These are phyloP conservation scores for Phenacoccus solenopsis DNA, from an alignment of 1,140 invertebrate species.

Conservation along the genomic window DNA sequence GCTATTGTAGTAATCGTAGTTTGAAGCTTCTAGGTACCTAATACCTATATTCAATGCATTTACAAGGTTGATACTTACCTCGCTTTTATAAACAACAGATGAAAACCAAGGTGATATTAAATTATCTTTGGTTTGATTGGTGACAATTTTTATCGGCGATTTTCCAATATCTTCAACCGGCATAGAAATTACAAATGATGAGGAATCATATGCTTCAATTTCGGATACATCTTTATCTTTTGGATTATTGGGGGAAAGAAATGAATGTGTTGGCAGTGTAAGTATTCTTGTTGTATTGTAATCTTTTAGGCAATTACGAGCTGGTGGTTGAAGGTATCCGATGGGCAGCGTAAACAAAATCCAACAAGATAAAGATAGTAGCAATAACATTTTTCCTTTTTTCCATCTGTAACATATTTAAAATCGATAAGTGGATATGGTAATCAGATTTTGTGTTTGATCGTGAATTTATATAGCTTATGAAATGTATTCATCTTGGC, in stretches of 20 bases:
- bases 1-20: too few species aligned
- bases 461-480: too few species aligned
- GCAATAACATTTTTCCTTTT: slow-evolving; percentile 71
- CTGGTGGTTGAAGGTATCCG: slow-evolving; percentile 86
- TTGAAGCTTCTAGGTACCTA: too few species aligned
- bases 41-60: neutral
- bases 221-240: neutral
- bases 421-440: too few species aligned
- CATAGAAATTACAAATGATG: neutral
- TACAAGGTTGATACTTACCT: slow-evolving; percentile 33
- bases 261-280: slow-evolving; percentile 33
- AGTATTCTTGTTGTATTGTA: slow-evolving; percentile 50
- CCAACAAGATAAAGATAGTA: slow-evolving; percentile 88
- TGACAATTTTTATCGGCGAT: slow-evolving; percentile 59
- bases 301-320: slow-evolving; percentile 66
- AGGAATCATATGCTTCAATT: neutral
- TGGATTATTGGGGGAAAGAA: slow-evolving; percentile 24
- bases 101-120: slow-evolving; percentile 88
- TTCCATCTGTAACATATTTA: slow-evolving; percentile 51
- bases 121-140: slow-evolving; percentile 57
- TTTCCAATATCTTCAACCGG: slow-evolving; percentile 35
- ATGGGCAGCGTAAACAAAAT: slow-evolving; percentile 91
- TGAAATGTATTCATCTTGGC: too few species aligned
- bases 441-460: too few species aligned
- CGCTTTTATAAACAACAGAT: slow-evolving; percentile 71